Conservation (phyloP, 2,797 vertebrate species). For the Avahi laniger region DNA sequence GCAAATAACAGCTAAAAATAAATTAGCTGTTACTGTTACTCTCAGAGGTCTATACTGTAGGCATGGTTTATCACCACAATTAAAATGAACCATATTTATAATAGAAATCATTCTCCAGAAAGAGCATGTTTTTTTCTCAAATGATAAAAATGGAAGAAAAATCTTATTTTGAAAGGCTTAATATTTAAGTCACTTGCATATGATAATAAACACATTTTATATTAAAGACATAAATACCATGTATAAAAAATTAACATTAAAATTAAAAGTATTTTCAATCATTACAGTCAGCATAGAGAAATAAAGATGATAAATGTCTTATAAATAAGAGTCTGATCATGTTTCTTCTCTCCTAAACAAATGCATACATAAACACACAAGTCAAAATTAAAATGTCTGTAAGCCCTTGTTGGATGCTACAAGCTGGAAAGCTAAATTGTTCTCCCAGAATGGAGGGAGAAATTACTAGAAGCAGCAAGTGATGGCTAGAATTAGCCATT, state of each 20-base stretch:
- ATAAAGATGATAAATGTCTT: constrained; percentile 20
- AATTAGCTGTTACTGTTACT: background rate
- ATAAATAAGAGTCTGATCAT: background rate
- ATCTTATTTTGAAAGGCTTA: constrained; percentile 40
- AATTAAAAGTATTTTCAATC: constrained; percentile 53
- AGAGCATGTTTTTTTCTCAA: constrained; percentile 30
- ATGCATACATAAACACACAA: background rate
- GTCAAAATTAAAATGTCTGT: background rate
- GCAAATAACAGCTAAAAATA: constrained; percentile 41
- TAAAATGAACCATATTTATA: constrained; percentile 47
- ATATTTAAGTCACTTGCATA: constrained; percentile 29
- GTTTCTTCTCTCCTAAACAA: constrained; percentile 18
- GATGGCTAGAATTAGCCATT: background rate
- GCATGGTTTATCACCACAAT: constrained; percentile 52
- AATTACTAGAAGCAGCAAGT: background rate
- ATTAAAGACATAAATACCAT: constrained; percentile 60
- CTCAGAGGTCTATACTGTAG: background rate
- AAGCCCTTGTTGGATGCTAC: background rate
- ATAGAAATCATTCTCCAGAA: constrained; percentile 15
- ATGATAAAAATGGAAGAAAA: constrained; percentile 42
- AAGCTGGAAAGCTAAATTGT: background rate
- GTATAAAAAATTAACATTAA: constrained; percentile 31
- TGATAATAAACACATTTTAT: constrained; percentile 48
- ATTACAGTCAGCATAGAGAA: background rate
- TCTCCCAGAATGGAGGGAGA: constrained; percentile 16